Percentiles rank a stretch among this genome's conserved stretches.
phyloP scores from a whole-genome alignment of 1,140 invertebrate genomes.

The Oppia nitens region DNA sequence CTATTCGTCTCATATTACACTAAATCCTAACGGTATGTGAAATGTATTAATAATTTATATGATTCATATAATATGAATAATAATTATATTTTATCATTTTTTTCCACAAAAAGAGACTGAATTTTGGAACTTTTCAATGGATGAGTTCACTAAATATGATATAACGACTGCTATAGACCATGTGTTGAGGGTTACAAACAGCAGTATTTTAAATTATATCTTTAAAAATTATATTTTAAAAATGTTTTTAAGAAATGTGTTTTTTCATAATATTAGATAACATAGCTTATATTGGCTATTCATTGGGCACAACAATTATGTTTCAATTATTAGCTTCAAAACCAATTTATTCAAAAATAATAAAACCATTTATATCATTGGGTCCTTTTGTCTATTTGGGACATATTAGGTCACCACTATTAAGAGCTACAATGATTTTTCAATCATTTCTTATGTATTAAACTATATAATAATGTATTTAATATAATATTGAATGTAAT shows the following conservation, averaged over 20 bases:
- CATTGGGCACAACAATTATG: conserved; percentile 39
- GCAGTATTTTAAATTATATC: not conserved
- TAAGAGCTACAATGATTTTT: not conserved
- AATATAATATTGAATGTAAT: not conserved
- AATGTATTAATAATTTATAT: not conserved
- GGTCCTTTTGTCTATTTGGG: conserved; percentile 45
- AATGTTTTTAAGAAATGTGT: too few species aligned
- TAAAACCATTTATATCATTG: conserved; percentile 37
- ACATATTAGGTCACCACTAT: conserved; percentile 21
- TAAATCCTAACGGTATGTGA: conserved; percentile 20
- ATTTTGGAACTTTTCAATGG: conserved; percentile 25
- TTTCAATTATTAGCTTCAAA: conserved; percentile 43
- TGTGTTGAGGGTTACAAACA: conserved; percentile 23
- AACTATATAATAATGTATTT: not conserved
- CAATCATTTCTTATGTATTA: not conserved
- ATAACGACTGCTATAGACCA: conserved; percentile 35
- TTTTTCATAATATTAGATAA: not conserved
- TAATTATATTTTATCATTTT: not conserved
- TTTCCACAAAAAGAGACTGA: not conserved
- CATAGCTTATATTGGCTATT: conserved; percentile 7
- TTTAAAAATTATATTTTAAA: not conserved
- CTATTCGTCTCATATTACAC: conserved; percentile 27
- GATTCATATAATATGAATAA: not conserved
- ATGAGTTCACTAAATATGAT: conserved; percentile 30
- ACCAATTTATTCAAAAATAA: conserved; percentile 45